Conservation (phyloP, 2,888 invertebrate species). For the Coenonympha glycerion region DNA sequence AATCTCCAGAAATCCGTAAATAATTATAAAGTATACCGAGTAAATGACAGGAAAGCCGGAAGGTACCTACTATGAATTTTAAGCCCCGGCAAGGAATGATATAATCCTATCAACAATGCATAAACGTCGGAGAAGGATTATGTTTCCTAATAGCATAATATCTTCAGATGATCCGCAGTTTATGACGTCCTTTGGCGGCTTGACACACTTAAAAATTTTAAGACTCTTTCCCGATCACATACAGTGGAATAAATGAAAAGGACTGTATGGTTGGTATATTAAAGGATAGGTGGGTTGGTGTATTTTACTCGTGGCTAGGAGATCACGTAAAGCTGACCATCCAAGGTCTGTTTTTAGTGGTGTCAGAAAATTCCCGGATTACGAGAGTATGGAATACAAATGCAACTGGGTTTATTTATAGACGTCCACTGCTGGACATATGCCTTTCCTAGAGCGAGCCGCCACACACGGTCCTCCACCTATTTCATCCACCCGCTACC, state of each 20-base stretch:
- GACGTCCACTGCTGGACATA: no score
- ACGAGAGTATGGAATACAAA: no score
- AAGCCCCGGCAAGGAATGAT: constrained; percentile 13
- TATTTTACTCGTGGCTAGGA: no score
- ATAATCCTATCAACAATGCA: constrained; percentile 22
- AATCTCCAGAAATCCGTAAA: background rate
- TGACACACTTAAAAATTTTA: background rate
- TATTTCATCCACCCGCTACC: no score
- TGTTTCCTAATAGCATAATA: constrained; percentile 14
- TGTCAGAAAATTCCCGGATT: no score
- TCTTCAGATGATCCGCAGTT: constrained; percentile 17
- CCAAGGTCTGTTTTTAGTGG: no score
- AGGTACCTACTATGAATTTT: background rate
- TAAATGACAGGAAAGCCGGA: background rate
- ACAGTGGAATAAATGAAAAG: background rate
- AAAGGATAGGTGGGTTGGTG: no score
- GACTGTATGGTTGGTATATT: no score
- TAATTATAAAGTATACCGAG: background rate
- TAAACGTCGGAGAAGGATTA: constrained; percentile 14
- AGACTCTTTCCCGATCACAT: background rate
- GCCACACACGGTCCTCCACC: no score
- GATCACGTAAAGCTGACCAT: no score
- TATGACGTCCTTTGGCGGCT: constrained; percentile 15
- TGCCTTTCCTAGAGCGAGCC: no score
- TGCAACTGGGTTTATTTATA: no score